Percentiles rank a stretch among this genome's conserved stretches.
phyloP scores from a whole-genome alignment of 2,888 invertebrate species.

The Corbicula japonica region DNA sequence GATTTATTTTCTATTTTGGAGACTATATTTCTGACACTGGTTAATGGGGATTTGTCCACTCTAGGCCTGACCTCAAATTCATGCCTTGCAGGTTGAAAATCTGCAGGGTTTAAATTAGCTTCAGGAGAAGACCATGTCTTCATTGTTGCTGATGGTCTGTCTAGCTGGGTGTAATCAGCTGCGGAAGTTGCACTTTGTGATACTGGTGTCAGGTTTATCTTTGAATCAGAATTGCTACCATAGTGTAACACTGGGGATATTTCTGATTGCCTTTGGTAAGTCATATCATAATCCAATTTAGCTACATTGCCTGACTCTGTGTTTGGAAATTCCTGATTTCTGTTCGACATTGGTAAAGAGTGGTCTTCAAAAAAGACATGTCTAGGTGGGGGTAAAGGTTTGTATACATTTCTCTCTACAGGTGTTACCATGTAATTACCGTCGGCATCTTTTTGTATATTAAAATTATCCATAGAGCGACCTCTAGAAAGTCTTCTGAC shows the following conservation, averaged over 20 bases:
- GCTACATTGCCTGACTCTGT: not conserved
- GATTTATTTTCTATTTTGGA: conserved; percentile 45
- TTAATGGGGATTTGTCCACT: conserved; percentile 30
- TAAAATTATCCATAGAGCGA: conserved; percentile 53
- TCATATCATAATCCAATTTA: no score
- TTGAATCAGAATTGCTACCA: no score
- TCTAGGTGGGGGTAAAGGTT: not conserved
- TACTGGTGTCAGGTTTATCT: no score
- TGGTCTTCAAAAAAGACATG: not conserved
- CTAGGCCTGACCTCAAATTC: no score
- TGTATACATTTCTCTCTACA: conserved; percentile 7
- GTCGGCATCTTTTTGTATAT: conserved; percentile 55
- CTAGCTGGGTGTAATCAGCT: no score
- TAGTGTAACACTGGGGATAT: no score
- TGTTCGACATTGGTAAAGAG: not conserved
- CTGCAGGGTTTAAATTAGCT: no score
- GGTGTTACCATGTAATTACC: conserved; percentile 38
- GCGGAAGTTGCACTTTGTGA: no score
- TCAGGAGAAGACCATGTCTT: no score
- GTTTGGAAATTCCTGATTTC: not conserved
- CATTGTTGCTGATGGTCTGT: no score
- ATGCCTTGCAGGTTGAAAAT: no score
- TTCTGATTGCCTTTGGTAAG: no score
- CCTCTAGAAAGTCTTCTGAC: conserved; percentile 47
- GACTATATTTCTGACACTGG: conserved; percentile 47